A percentile compares a stretch with the other conserved stretches of the same genome.
Evolutionary conservation across 2,888 invertebrate species (phyloP).

Genomic region (Lycocerus yunnanus): DNA sequence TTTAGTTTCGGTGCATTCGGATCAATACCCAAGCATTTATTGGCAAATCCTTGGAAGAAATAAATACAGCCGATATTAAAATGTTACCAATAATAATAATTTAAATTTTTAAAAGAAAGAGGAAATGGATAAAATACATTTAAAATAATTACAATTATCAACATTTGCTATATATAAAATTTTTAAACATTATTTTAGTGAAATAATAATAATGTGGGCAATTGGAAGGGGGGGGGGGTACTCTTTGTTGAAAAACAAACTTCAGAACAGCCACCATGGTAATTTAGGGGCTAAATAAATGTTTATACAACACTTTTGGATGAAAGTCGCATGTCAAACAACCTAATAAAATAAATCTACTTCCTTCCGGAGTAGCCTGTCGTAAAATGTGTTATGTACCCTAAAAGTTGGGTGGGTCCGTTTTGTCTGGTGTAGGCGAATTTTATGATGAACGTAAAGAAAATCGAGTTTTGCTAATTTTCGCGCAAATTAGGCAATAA

Average conservation of each 20-base stretch:
- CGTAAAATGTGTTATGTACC: background rate
- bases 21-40: background rate
- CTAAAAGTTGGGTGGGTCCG: background rate
- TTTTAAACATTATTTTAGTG: background rate
- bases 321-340: background rate
- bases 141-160: background rate
- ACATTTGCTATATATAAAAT: background rate
- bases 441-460: no score
- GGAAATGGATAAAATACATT: background rate
- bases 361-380: background rate
- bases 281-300: background rate
- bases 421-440: no score
- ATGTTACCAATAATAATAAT: background rate
- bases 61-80: background rate
- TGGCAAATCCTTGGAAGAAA: background rate
- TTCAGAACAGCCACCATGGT: background rate
- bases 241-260: background rate
- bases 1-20: background rate
- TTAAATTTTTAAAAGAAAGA: background rate
- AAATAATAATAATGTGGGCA: no score
- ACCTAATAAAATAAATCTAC: background rate
- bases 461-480: background rate
- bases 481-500: background rate
- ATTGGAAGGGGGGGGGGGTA: no score
- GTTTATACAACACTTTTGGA: background rate